A percentile compares a stretch with the other conserved stretches of the same genome.
Conservation (phyloP, 2,888 invertebrate genomes). For the Bhutanitis thaidina region DNA sequence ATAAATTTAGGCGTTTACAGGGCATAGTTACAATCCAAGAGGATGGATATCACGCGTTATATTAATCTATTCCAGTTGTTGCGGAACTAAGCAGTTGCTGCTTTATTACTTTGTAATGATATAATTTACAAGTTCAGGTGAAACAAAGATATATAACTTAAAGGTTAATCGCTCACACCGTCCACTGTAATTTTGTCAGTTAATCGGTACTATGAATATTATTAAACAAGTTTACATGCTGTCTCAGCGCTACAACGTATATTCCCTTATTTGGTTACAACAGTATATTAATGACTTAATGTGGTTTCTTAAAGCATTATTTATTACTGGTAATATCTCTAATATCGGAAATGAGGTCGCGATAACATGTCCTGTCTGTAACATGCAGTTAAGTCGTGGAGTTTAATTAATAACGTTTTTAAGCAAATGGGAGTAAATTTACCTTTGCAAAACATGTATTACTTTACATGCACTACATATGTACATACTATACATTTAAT, state of each 20-base stretch:
- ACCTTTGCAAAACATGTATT: too few species aligned
- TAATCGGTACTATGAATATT: not conserved
- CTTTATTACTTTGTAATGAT: not conserved
- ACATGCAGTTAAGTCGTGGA: not conserved
- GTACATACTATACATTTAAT: too few species aligned
- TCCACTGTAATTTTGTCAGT: not conserved
- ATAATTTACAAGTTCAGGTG: not conserved
- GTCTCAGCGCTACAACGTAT: constrained; percentile 6
- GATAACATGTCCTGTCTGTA: not conserved
- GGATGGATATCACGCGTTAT: too few species aligned
- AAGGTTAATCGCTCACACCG: constrained; percentile 5
- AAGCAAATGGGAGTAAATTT: not conserved
- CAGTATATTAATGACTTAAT: constrained; percentile 18
- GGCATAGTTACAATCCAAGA: too few species aligned
- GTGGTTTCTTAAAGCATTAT: constrained; percentile 15
- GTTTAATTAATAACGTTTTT: constrained; percentile 2
- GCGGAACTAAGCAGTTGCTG: too few species aligned
- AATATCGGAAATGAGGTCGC: constrained; percentile 2
- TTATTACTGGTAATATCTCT: constrained; percentile 10
- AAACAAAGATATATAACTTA: constrained; percentile 1
- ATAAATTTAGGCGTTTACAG: too few species aligned
- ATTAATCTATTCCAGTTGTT: too few species aligned
- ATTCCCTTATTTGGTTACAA: constrained; percentile 17
- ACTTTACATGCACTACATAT: too few species aligned
- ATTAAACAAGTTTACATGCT: constrained; percentile 6